Evolutionary conservation across 2,797 vertebrate species (phyloP), one percentile per base, ranked within the genome.

Genomic region (Hapalemur alaotrensis): DNA sequence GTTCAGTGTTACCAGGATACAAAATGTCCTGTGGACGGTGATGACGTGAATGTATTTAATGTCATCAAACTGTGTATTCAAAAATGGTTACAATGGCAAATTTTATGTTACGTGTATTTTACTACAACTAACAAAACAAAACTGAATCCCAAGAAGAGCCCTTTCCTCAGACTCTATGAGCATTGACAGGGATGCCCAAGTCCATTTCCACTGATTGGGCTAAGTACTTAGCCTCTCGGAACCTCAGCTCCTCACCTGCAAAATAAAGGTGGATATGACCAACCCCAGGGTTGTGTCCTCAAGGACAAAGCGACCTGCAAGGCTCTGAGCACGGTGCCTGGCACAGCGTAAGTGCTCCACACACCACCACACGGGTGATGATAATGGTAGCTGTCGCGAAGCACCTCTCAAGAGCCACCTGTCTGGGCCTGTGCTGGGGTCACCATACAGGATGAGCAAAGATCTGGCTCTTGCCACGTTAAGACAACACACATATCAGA

Each of bases 271-370:
- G 32, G 30, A 18, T 7, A 32, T 0, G 5, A 43, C 2, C 41
- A 35, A 32, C 48, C 15, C 41, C 2, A 35, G 38, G 15, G 59
- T 52, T 38, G 10, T 17, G 46, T 35, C 75, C 65, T 28, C 4
- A 4, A 20, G 22, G 73, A 78, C 6, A 69, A 79, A 4, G 18
- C 2, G 2, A 52, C 8, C 38, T 0, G 1, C 1, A 32, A 7
- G 0, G 50, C 30, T 67, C 46, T 41, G 28, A 67, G 67, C 12
- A 2, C 1, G 14, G 30, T 35, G 11, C 22, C 25, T 5, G 25
- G 73, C 70, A 35, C 30, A 61, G 41, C 30, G 35, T 28, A n/a
- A 32, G 20, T 10, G 10, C 38, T 86, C 86, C 69, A 38, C 4
- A 43, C 15, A 20, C 59, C 52, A 50, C 28, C 70, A 46, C 57